Evolutionary conservation across 2,888 invertebrate genomes (phyloP), one percentile per base, ranked within the genome.

Genomic region (Spialia ferax): DNA sequence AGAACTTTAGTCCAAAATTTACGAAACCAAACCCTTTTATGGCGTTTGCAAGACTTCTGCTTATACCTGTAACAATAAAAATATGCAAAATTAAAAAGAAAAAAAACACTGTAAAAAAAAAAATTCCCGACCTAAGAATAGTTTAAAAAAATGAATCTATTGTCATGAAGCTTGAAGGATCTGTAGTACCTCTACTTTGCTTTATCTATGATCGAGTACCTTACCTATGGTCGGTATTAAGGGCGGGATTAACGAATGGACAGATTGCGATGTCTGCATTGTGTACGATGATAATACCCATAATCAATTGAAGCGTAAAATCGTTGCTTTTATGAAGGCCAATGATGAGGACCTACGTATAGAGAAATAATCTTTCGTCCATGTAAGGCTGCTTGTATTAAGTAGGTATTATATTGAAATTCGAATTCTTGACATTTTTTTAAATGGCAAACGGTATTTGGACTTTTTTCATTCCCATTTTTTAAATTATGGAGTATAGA

Each of bases 211-310:
- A 50, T 78, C 70, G 75, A 73, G 77, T 68, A 75, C 76, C n/a
- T n/a, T n/a, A n/a, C n/a, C n/a, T n/a, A n/a, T n/a, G n/a, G 77
- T 69, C 69, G 45, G 76, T 79, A 82, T 82, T 79, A 80, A 74
- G 74, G 76, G 71, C 71, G 66, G 68, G 73, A 73, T 74, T 73
- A 75, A 65, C 72, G 75, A 4, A 13, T 35, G 35, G 76, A 75
- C 75, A 73, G 76, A 76, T 78, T 76, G 75, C 74, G 68, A 73
- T 63, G 69, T 68, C 69, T 69, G 60, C 70, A 70, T 71, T 71
- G 70, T 70, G 70, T 56, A 52, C 29, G 10, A 18, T 18, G 35
- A 63, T 67, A 70, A 63, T 68, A 70, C 60, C 69, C 70, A 60
- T 71, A 71, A 73, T 72, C 75, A 72, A 76, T 73, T 72, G 72